Evolutionary conservation across 1,140 invertebrate species (phyloP).

Genomic region (Psilanteris sp.): DNA sequence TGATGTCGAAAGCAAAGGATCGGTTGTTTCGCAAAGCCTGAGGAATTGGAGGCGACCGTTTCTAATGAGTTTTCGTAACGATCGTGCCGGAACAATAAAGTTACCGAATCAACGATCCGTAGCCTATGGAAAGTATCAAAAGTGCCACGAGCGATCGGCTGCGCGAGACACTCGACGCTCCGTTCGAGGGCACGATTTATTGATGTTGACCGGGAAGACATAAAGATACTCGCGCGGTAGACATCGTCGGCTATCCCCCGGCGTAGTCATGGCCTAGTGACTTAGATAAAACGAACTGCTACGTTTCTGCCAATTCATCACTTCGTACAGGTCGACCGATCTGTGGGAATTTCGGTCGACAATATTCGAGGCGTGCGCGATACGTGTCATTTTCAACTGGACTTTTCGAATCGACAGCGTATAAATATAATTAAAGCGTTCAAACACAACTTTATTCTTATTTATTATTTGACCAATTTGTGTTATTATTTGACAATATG

Average conservation of each 20-base stretch:
- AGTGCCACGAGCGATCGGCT: conserved; percentile 20
- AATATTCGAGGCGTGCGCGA: no score
- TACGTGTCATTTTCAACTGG: no score
- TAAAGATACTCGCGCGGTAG: conserved; percentile 40
- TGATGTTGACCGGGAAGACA: conserved; percentile 51
- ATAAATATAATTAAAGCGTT: no score
- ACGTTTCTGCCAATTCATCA: conserved; percentile 53
- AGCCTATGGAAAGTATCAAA: conserved; percentile 33
- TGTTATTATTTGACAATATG: no score
- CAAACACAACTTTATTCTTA: no score
- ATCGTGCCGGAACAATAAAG: conserved; percentile 32
- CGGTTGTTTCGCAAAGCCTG: conserved; percentile 4
- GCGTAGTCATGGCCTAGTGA: conserved; percentile 62
- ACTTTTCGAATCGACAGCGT: no score
- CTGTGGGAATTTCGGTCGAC: conserved; percentile 16
- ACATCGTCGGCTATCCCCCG: conserved; percentile 31
- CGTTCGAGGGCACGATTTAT: conserved; percentile 46
- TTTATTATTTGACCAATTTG: no score
- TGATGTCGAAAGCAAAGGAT: conserved; percentile 11
- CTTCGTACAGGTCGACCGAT: neutral
- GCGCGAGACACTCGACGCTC: conserved; percentile 12
- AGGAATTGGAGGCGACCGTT: conserved; percentile 10
- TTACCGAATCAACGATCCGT: conserved; percentile 49
- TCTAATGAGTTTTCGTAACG: conserved; percentile 46
- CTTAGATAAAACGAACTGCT: conserved; percentile 50